Evolutionary conservation across 2,113 vertebrate species (phyloP), one percentile per base, ranked within the genome.

Genomic region (Galemys pyrenaicus): DNA sequence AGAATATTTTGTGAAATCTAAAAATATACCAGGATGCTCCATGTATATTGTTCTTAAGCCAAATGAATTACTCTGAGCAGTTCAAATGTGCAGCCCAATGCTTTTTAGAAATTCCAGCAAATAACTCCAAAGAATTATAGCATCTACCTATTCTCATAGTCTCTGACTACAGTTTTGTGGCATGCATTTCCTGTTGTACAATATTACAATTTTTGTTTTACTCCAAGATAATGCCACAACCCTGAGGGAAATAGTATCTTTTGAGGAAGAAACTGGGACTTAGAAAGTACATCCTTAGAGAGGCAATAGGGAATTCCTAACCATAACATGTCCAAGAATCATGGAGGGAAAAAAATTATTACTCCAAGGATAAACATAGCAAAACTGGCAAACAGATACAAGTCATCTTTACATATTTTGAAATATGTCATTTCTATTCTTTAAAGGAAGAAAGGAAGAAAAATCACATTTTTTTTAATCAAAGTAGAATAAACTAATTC

Each of bases 1-100:
- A 91, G 16, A 87, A 15, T n/a, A 67, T 79, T 64, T 77, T 75
- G 9, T 87, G 60, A 75, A 87, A 91, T 77, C 46, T 54, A 71
- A 75, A 88, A 93, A 37, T 37, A 37, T 26, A 51, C 19, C 56
- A 75, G 30, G 60, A 75, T 88, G 28, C 41, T 56, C 74, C 4
- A 24, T 74, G 19, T 49, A 32, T 86, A n/a, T 62, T 44, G 22
- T 80, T 80, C 28, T 79, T 60, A 87, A 58, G 49, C 35, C 35
- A 26, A 81, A 17, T 32, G 12, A 85, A 65, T 56, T 94, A 35
- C 13, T 74, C 79, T 64, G 16, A 75, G 15, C 13, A 80, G n/a
- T 62, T 65, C 67, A 51, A 44, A 58, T 65, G 41, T 35, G 35
- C 41, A 87, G 11, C 6, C 16, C 13, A 49, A 5, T 75, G 75